A percentile compares a stretch with the other conserved stretches of the same genome.
Conservation (phyloP, 2,113 vertebrate genomes). For the Hylia prasina region DNA sequence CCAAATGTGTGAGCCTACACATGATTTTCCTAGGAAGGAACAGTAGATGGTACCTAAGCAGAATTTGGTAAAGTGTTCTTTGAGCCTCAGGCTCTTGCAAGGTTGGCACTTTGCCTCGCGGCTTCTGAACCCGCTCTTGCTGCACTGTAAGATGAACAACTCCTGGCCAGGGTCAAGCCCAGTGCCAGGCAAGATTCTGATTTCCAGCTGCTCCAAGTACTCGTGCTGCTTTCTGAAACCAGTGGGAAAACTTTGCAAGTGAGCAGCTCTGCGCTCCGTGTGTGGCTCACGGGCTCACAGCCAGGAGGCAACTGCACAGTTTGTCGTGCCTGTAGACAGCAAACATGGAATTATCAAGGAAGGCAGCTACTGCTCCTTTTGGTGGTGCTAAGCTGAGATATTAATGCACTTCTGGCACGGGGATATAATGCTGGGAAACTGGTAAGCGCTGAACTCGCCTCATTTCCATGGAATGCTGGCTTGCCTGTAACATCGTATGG, state of each 20-base stretch:
- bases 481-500: background rate
- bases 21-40: background rate
- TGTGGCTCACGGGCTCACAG: background rate
- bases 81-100: background rate
- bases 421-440: accelerated
- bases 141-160: background rate
- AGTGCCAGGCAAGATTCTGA: background rate
- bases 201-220: background rate
- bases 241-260: accelerated
- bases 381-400: background rate
- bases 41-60: background rate
- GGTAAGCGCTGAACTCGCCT: accelerated
- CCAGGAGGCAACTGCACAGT: background rate
- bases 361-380: background rate
- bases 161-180: background rate
- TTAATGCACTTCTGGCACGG: background rate
- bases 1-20: background rate
- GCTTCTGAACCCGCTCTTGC: background rate
- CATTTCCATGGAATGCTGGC: background rate
- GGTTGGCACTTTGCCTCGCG: background rate
- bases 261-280: accelerated
- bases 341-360: background rate
- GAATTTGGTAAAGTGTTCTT: background rate
- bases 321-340: background rate
- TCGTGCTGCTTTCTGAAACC: background rate